Conservation (phyloP, 1,140 invertebrate species). For the Schlechtendalia chinensis region DNA sequence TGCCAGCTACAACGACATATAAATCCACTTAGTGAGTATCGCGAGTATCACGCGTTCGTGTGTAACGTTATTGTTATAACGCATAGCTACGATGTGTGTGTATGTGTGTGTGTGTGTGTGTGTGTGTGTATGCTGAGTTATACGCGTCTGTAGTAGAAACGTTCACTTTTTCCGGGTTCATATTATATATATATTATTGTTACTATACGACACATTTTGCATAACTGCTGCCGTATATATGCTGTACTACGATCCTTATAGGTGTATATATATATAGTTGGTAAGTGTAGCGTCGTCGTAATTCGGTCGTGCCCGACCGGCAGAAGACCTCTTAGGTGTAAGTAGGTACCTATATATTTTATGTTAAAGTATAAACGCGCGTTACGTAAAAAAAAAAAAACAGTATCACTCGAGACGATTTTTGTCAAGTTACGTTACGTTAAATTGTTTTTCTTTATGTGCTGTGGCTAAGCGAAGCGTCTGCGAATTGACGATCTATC, state of each 20-base stretch:
- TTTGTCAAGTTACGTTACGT: too few relatives aligned
- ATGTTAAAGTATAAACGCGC: too few relatives aligned
- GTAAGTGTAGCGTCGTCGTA: not conserved
- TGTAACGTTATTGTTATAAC: too few relatives aligned
- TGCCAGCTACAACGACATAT: not conserved
- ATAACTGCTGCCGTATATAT: constrained; percentile 8
- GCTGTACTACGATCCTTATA: not conserved
- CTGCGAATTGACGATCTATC: too few relatives aligned
- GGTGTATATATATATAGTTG: not conserved
- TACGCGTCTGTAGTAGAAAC: not conserved
- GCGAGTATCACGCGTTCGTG: not conserved
- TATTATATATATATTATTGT: not conserved
- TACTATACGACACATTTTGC: constrained; percentile 24
- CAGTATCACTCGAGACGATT: not conserved
- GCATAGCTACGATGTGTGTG: not conserved
- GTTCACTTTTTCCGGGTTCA: constrained; percentile 22
- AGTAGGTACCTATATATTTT: too few relatives aligned
- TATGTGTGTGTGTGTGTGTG: not conserved
- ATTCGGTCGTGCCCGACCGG: constrained; percentile 16
- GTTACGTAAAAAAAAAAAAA: not conserved
- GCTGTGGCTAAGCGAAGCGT: too few relatives aligned
- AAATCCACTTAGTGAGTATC: constrained; percentile 6
- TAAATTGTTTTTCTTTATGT: too few relatives aligned
- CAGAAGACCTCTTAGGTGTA: not conserved
- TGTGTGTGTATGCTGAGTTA: not conserved